phyloP scores from a whole-genome alignment of 2,888 invertebrate species.

The Mesoligia furuncula region DNA sequence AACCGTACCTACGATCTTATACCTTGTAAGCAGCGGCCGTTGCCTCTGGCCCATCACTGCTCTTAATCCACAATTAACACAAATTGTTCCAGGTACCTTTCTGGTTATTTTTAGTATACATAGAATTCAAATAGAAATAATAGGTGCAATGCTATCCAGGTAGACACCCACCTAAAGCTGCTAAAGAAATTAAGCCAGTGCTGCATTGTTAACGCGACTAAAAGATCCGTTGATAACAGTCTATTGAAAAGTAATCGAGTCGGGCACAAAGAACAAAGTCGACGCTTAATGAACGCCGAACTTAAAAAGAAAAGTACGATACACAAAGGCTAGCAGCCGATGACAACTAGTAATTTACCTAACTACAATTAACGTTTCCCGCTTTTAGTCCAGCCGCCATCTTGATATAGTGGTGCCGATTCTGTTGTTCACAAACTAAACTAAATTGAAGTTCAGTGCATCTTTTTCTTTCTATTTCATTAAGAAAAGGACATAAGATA shows the following conservation, averaged over 20 bases:
- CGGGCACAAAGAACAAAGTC: constrained; percentile 30
- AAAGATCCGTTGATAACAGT: constrained; percentile 28
- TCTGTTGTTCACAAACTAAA: no score
- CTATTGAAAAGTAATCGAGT: constrained; percentile 42
- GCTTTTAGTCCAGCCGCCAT: constrained; percentile 14
- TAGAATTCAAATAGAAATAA: background rate
- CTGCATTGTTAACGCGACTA: constrained; percentile 13
- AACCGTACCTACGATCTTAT: no score
- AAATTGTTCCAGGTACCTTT: background rate
- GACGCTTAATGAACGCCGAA: constrained; percentile 35
- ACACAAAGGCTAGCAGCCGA: constrained; percentile 29
- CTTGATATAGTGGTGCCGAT: no score
- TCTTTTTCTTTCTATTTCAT: no score
- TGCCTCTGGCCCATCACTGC: no score
- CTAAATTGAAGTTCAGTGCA: no score
- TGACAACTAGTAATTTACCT: constrained; percentile 29
- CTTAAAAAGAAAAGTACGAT: constrained; percentile 36
- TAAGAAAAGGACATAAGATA: no score
- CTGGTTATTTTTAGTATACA: no score
- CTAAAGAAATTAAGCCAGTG: background rate
- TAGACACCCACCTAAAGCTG: background rate
- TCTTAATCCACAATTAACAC: no score
- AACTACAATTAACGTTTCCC: constrained; percentile 31
- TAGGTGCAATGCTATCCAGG: background rate
- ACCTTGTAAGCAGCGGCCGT: no score